A percentile compares a stretch with the other conserved stretches of the same genome.
Evolutionary conservation across 2,888 invertebrate species (phyloP).

Genomic region (Synergus umbraculus): DNA sequence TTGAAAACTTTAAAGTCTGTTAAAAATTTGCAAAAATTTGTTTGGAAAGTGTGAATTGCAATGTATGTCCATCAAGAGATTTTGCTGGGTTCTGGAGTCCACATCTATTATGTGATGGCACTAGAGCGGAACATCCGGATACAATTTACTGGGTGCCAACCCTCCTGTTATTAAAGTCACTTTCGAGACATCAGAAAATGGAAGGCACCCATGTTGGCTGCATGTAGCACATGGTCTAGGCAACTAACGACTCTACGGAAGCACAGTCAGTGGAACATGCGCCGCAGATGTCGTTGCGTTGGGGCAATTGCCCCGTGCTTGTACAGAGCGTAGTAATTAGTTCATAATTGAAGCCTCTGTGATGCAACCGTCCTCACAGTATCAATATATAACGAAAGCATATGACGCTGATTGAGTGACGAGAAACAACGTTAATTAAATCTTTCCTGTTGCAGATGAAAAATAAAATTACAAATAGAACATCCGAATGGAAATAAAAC

Average conservation of each 20-base stretch:
- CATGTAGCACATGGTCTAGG: slow-evolving; percentile 66
- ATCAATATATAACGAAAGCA: slow-evolving; percentile 4
- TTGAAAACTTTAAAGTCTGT: neutral
- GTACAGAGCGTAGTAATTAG: slow-evolving; percentile 69
- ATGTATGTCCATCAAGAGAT: no score
- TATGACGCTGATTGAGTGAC: slow-evolving; percentile 25
- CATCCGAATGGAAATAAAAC: neutral
- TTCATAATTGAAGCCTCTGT: slow-evolving; percentile 67
- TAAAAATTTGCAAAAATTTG: no score
- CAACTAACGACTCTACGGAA: slow-evolving; percentile 60
- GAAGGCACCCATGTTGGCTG: slow-evolving; percentile 54
- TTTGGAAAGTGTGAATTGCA: no score
- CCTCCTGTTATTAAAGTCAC: slow-evolving; percentile 52
- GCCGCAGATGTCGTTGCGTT: slow-evolving; percentile 68
- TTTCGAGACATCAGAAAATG: slow-evolving; percentile 56
- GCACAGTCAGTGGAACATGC: slow-evolving; percentile 56
- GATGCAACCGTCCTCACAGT: neutral
- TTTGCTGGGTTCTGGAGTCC: neutral
- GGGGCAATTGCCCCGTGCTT: slow-evolving; percentile 66
- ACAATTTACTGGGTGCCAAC: slow-evolving; percentile 51
- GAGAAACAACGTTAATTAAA: neutral
- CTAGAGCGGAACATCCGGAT: slow-evolving; percentile 46
- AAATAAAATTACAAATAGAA: neutral
- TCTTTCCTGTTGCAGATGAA: neutral
- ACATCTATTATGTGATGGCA: slow-evolving; percentile 45